phyloP scores from a whole-genome alignment of 92 coral and sea anemone genomes.

The Zoanthus gigantus region DNA sequence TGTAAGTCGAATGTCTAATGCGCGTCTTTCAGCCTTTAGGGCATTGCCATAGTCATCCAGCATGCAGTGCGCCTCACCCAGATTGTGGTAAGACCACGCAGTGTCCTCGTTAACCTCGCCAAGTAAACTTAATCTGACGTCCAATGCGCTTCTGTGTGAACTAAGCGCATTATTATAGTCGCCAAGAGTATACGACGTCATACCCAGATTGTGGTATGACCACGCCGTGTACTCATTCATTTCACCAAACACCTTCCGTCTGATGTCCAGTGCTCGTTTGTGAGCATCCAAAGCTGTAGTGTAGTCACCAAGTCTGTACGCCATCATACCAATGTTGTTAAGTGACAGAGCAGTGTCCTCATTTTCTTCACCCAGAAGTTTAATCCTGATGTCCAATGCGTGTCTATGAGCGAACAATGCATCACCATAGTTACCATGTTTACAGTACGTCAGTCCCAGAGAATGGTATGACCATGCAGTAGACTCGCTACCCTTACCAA shows the following conservation, averaged over 20 bases:
- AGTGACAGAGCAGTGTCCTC: slow-evolving; percentile 3
- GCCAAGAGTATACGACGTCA: background rate
- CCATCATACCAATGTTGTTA: background rate
- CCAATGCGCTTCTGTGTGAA: background rate
- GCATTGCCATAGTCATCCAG: background rate
- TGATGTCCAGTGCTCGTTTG: slow-evolving; percentile 11
- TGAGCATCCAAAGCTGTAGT: background rate
- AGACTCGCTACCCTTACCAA: slow-evolving; percentile 20
- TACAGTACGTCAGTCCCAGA: background rate
- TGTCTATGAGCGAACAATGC: background rate
- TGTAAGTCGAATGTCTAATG: background rate
- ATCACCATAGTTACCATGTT: background rate
- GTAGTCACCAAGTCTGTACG: background rate
- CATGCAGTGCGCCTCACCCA: slow-evolving; percentile 8
- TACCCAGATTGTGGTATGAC: background rate
- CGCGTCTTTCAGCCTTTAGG: background rate
- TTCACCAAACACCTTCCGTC: slow-evolving; percentile 11
- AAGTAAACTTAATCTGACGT: background rate
- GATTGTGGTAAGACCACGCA: background rate
- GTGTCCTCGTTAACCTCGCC: slow-evolving; percentile 29
- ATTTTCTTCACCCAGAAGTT: slow-evolving; percentile 12
- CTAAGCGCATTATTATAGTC: background rate
- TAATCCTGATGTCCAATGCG: background rate
- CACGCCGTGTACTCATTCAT: background rate
- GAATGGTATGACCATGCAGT: slow-evolving; percentile 42